Evolutionary conservation across 2,888 invertebrate genomes (phyloP).

Genomic region (Apodemia duryi): DNA sequence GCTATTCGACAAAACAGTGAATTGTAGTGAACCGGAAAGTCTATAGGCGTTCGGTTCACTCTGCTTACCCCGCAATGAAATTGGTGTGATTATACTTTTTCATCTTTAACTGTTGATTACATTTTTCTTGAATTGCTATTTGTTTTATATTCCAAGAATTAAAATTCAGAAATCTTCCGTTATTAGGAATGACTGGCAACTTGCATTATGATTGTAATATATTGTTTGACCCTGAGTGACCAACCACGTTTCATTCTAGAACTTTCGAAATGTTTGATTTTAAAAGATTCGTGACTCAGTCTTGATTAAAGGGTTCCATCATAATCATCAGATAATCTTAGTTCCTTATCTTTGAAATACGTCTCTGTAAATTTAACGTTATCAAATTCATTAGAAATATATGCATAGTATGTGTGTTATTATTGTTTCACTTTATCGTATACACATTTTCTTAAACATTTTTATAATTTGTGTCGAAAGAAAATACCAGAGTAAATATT

Average conservation of each 20-base stretch:
- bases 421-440: too few relatives aligned
- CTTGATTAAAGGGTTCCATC: neutral
- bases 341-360: neutral
- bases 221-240: conserved; percentile 1
- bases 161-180: neutral
- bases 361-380: neutral
- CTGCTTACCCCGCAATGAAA: too few relatives aligned
- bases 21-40: too few relatives aligned
- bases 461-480: too few relatives aligned
- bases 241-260: neutral
- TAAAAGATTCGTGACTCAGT: neutral
- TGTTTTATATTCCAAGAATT: neutral
- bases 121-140: neutral
- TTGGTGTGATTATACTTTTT: too few relatives aligned
- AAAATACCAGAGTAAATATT: too few relatives aligned
- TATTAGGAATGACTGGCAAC: conserved; percentile 5
- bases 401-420: neutral
- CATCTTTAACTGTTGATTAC: neutral
- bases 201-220: neutral
- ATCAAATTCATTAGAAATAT: neutral
- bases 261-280: neutral
- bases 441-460: too few relatives aligned
- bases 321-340: neutral
- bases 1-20: too few relatives aligned
- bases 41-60: too few relatives aligned